Percentiles rank a stretch among this genome's conserved stretches.
phyloP scores from a whole-genome alignment of 2,888 invertebrate genomes.

The Antheraea yamamai region DNA sequence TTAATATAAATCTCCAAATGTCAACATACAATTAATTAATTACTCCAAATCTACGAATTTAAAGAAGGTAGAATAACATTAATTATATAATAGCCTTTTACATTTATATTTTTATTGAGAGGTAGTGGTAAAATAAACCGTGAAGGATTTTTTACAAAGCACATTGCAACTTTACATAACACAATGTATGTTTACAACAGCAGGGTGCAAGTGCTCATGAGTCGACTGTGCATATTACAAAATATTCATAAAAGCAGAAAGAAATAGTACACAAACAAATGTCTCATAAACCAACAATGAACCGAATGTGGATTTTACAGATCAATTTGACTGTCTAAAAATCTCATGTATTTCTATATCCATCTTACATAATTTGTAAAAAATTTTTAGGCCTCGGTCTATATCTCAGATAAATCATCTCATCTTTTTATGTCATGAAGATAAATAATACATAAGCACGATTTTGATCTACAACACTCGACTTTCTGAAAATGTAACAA shows the following conservation, averaged over 20 bases:
- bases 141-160: slow-evolving; percentile 44
- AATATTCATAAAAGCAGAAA: slow-evolving; percentile 34
- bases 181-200: slow-evolving; percentile 18
- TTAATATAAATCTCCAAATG: neutral
- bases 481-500: neutral
- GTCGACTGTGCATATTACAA: slow-evolving; percentile 17
- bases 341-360: neutral
- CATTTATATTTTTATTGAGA: slow-evolving; percentile 20
- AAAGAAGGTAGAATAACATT: slow-evolving; percentile 11
- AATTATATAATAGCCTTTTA: neutral
- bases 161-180: slow-evolving; percentile 38
- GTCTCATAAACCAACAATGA: neutral
- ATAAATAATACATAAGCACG: neutral
- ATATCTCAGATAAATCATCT: neutral
- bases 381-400: neutral
- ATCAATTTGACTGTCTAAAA: neutral
- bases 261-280: neutral
- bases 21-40: neutral
- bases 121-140: slow-evolving; percentile 26
- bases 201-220: neutral
- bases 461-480: neutral
- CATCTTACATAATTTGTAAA: neutral
- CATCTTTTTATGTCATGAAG: neutral
- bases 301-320: neutral
- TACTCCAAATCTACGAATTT: neutral